A percentile compares a stretch with the other conserved stretches of the same genome.
phyloP scores from a whole-genome alignment of 2,888 invertebrate genomes.

The Julus scanicus region DNA sequence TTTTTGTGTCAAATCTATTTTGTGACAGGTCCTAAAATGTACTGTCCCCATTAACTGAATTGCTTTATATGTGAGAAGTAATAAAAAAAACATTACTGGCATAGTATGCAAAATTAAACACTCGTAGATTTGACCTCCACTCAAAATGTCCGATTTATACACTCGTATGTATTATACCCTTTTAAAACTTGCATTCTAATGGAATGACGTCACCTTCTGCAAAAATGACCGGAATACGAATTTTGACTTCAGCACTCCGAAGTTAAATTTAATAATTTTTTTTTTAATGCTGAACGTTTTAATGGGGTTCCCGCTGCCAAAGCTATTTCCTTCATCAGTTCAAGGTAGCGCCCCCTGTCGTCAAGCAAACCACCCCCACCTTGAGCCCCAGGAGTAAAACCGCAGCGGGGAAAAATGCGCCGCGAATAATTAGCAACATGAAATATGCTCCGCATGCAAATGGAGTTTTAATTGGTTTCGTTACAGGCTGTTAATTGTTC shows the following conservation, averaged over 20 bases:
- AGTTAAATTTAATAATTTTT: neutral
- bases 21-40: too few species aligned
- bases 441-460: conserved; percentile 8
- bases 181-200: neutral
- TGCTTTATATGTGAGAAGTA: too few species aligned
- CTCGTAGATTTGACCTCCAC: too few species aligned
- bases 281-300: conserved; percentile 3
- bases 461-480: conserved; percentile 13
- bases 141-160: neutral
- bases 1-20: too few species aligned
- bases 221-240: conserved; percentile 17
- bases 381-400: neutral
- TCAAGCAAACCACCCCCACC: neutral
- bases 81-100: too few species aligned
- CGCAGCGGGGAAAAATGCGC: conserved; percentile 7
- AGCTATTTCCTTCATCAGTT: conserved; percentile 7
- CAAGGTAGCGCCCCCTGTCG: conserved; percentile 34
- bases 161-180: too few species aligned
- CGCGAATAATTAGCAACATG: neutral
- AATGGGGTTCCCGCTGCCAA: conserved; percentile 22
- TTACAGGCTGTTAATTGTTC: neutral
- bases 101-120: too few species aligned
- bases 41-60: too few species aligned
- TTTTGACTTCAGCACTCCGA: conserved; percentile 5
- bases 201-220: neutral